Percentiles rank a stretch among this genome's conserved stretches.
Conservation (phyloP, 1,140 invertebrate species). For the Ceratina japonica region DNA sequence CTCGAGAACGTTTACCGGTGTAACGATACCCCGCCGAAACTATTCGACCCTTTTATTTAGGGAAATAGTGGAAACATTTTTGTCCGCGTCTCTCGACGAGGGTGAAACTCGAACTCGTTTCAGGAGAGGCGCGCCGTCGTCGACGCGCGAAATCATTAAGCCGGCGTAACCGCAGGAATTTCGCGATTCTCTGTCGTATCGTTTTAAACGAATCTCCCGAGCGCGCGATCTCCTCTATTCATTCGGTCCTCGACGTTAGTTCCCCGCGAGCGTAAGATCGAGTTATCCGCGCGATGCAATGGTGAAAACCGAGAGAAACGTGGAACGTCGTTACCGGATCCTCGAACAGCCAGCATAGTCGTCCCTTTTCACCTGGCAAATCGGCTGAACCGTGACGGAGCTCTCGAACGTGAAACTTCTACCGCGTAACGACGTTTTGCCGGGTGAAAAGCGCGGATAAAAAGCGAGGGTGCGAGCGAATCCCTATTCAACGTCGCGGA, state of each 20-base stretch:
- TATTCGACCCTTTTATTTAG: too few species aligned
- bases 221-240: not conserved
- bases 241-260: not conserved
- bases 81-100: not conserved
- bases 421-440: slow-evolving; percentile 33
- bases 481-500: not conserved
- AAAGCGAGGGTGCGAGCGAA: slow-evolving; percentile 27
- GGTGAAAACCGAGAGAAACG: slow-evolving; percentile 1
- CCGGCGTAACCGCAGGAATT: not conserved
- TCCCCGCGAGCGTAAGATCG: not conserved
- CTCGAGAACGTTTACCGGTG: too few species aligned
- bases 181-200: not conserved
- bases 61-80: too few species aligned
- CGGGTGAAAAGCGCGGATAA: slow-evolving; percentile 27
- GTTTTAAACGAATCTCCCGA: slow-evolving; percentile 25
- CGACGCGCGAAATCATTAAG: slow-evolving; percentile 11
- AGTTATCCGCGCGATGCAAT: slow-evolving; percentile 23
- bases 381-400: slow-evolving; percentile 24
- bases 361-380: slow-evolving; percentile 32
- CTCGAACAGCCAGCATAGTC: not conserved
- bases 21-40: too few species aligned
- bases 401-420: slow-evolving; percentile 38
- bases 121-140: not conserved
- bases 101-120: not conserved
- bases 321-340: slow-evolving; percentile 17